These are phyloP conservation scores for Brachystomella parvula DNA, from an alignment of 1,140 invertebrate genomes.

Conservation along the genomic window DNA sequence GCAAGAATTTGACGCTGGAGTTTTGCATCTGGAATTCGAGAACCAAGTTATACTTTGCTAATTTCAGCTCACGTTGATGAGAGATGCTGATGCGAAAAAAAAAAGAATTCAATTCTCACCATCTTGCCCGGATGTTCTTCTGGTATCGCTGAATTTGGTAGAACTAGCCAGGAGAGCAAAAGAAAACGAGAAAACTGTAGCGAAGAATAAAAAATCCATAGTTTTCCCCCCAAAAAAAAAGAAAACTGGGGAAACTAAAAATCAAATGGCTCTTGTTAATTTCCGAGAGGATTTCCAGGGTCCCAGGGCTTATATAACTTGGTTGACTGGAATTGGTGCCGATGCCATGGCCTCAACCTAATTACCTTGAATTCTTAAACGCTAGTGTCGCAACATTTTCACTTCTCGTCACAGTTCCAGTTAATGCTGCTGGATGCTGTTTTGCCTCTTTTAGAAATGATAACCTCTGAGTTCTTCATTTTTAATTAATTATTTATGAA, in stretches of 20 bases:
- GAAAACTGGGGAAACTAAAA: too few species aligned
- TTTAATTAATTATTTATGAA: too few species aligned
- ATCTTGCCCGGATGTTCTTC: not conserved
- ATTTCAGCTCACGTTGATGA: not conserved
- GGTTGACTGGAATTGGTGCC: not conserved
- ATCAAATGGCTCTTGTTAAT: too few species aligned
- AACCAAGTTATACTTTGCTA: not conserved
- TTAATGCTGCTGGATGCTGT: too few species aligned
- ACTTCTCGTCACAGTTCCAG: too few species aligned
- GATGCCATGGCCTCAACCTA: not conserved
- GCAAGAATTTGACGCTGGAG: constrained; percentile 1
- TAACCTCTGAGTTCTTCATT: too few species aligned
- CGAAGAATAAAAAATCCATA: too few species aligned
- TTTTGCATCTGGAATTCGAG: not conserved
- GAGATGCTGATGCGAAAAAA: not conserved
- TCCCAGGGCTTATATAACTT: too few species aligned
- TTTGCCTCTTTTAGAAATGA: too few species aligned
- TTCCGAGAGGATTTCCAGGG: too few species aligned
- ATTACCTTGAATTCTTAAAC: not conserved
- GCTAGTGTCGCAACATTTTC: too few species aligned
- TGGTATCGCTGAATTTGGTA: not conserved
- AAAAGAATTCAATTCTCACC: not conserved
- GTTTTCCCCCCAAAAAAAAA: too few species aligned
- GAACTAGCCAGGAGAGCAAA: not conserved
- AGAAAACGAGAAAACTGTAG: not conserved